phyloP scores from a whole-genome alignment of 2,888 invertebrate species.

The Teleogryllus oceanicus region DNA sequence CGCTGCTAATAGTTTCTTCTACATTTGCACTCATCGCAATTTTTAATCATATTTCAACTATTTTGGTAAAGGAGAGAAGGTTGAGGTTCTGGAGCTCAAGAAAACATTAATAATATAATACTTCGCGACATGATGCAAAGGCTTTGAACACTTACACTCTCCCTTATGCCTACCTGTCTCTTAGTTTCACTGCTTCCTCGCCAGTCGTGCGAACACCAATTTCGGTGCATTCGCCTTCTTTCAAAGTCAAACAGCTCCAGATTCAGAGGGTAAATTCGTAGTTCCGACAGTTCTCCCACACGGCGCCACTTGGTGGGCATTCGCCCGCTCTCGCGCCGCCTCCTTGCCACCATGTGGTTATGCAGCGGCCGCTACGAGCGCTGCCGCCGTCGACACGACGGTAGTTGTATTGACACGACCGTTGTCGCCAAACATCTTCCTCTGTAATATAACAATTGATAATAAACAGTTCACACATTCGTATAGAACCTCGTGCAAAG shows the following conservation, averaged over 20 bases:
- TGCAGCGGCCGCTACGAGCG: background rate
- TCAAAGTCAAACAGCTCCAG: slow-evolving; percentile 20
- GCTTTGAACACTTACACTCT: background rate
- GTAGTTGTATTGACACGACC: background rate
- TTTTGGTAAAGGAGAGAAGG: too few relatives aligned
- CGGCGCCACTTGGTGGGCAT: slow-evolving; percentile 19
- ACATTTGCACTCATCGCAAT: too few relatives aligned
- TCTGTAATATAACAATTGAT: too few relatives aligned
- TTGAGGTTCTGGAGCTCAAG: too few relatives aligned
- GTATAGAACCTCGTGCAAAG: too few relatives aligned
- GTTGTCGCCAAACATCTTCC: background rate
- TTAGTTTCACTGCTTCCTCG: background rate
- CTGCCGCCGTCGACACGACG: background rate
- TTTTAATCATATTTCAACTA: too few relatives aligned
- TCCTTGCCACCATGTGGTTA: slow-evolving; percentile 12
- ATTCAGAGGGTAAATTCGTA: slow-evolving; percentile 29
- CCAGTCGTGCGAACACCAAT: slow-evolving; percentile 22
- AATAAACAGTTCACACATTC: too few relatives aligned
- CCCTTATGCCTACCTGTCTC: slow-evolving; percentile 21
- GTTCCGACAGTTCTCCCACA: slow-evolving; percentile 22
- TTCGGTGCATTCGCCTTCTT: slow-evolving; percentile 25
- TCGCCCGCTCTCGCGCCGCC: background rate
- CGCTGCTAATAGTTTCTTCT: too few relatives aligned
- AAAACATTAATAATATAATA: background rate
- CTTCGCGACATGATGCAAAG: background rate